Conservation (phyloP, 2,113 vertebrate species). For the Melanostigma gelatinosum region DNA sequence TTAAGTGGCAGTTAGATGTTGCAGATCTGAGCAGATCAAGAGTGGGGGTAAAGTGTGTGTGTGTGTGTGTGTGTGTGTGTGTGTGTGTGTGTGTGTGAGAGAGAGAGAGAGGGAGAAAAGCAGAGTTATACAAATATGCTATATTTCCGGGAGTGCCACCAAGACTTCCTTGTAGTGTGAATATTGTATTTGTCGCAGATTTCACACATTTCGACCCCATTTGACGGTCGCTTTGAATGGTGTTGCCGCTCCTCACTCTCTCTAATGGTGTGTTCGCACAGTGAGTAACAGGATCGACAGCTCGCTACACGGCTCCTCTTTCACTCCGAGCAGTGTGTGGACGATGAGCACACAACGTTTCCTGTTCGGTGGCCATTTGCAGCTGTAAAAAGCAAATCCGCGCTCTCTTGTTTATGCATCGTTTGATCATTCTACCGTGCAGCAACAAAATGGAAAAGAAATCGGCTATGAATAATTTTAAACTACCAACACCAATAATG, state of each 20-base stretch:
- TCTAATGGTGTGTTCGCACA: not conserved
- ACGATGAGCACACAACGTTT: not conserved
- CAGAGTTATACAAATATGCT: constrained; percentile 35
- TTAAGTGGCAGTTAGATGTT: constrained; percentile 86
- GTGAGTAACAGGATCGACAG: not conserved
- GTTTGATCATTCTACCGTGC: not conserved
- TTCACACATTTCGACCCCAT: constrained; percentile 16
- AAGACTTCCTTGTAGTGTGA: constrained; percentile 26
- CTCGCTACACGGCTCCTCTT: not conserved
- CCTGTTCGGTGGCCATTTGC: not conserved
- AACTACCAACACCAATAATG: not conserved
- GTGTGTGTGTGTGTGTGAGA: constrained; percentile 11
- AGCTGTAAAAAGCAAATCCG: constrained; percentile 2
- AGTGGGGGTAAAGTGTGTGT: constrained; percentile 48
- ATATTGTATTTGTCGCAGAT: constrained; percentile 31
- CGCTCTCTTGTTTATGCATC: not conserved
- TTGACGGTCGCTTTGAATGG: not conserved
- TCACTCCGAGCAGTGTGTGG: not conserved
- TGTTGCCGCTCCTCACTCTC: not conserved
- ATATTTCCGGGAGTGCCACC: constrained; percentile 42
- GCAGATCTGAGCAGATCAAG: constrained; percentile 82
- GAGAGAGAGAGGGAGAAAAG: constrained; percentile 43
- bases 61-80: constrained; percentile 21
- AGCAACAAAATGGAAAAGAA: constrained; percentile 1
- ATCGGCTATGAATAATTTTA: not conserved